These are phyloP conservation scores for Chionomys nivalis DNA, from an alignment of 2,113 vertebrate species.

Conservation along the genomic window DNA sequence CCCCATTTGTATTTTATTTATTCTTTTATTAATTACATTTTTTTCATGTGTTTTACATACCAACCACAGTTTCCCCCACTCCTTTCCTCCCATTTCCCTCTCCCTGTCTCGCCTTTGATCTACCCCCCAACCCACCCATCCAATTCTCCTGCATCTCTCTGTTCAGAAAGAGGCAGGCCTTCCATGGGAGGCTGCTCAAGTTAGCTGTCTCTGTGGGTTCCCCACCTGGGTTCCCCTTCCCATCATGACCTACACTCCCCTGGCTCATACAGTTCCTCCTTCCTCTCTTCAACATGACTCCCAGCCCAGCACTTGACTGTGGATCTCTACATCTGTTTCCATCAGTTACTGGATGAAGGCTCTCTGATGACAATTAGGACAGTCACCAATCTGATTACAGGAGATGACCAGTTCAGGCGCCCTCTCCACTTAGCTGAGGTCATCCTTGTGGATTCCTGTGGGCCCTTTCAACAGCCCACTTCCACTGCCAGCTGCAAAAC, in stretches of 20 bases:
- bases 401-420: background rate
- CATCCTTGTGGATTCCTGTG: background rate
- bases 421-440: background rate
- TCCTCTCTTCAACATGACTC: background rate
- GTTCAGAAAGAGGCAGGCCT: background rate
- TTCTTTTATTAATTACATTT: background rate
- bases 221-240: background rate
- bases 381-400: background rate
- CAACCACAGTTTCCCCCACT: background rate
- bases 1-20: background rate
- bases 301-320: background rate
- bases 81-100: no score
- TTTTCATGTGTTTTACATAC: background rate
- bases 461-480: background rate
- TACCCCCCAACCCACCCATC: background rate
- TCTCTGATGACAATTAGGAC: background rate
- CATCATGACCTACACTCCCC: background rate
- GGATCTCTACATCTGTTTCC: background rate
- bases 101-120: background rate
- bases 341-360: background rate
- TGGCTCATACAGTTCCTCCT: background rate
- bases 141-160: background rate
- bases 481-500: background rate
- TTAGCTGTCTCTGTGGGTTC: background rate
- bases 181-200: background rate